Conservation (phyloP, 1,140 invertebrate genomes). For the Campodea augens region DNA sequence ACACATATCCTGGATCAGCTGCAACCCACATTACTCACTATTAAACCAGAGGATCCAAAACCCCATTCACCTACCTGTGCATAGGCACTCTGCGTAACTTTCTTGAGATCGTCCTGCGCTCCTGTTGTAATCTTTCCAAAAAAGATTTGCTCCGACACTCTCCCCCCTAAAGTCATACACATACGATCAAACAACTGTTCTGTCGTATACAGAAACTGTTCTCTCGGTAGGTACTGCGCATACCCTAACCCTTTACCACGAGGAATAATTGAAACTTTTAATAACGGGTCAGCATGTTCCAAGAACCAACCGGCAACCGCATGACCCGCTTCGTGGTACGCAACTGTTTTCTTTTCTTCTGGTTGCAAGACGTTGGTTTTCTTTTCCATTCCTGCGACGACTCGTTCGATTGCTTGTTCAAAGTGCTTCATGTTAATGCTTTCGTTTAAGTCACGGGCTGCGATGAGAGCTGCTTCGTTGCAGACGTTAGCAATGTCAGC, state of each 20-base stretch:
- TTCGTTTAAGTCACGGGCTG: constrained; percentile 50
- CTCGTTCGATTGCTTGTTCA: constrained; percentile 72
- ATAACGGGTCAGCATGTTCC: constrained; percentile 79
- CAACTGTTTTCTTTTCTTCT: constrained; percentile 47
- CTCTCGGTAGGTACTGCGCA: constrained; percentile 74
- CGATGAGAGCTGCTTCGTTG: constrained; percentile 83
- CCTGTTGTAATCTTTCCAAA: constrained; percentile 84
- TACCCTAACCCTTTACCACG: constrained; percentile 77
- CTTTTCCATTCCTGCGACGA: constrained; percentile 73
- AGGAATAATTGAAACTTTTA: constrained; percentile 89
- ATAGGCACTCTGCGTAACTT: constrained; percentile 90
- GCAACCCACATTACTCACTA: too few species aligned
- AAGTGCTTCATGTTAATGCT: constrained; percentile 46
- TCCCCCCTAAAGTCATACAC: constrained; percentile 88
- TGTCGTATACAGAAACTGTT: constrained; percentile 65
- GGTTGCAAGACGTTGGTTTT: constrained; percentile 48
- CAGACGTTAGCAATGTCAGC: constrained; percentile 89
- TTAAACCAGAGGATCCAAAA: too few species aligned
- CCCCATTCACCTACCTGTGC: constrained; percentile 26
- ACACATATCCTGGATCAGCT: background rate
- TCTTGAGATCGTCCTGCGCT: constrained; percentile 85
- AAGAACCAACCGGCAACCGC: constrained; percentile 88
- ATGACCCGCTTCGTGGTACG: constrained; percentile 92
- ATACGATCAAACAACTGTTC: constrained; percentile 82
- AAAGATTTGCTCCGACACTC: constrained; percentile 72